phyloP scores from a whole-genome alignment of 2,888 invertebrate genomes.

The Eurois occulta region DNA sequence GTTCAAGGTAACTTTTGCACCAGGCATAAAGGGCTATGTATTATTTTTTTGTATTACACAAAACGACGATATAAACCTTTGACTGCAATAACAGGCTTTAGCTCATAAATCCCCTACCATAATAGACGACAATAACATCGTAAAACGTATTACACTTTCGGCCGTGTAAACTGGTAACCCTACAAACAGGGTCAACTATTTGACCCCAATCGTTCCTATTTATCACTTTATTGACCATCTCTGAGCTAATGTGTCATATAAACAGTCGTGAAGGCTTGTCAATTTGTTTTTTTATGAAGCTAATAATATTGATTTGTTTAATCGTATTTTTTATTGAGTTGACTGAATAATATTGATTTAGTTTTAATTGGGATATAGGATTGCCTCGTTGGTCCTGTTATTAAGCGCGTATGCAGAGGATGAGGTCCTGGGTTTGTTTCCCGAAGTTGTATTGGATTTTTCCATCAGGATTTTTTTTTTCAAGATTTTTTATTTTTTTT shows the following conservation, averaged over 20 bases:
- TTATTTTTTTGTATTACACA: background rate
- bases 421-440: background rate
- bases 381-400: background rate
- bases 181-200: constrained; percentile 55
- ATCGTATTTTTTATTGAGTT: constrained; percentile 37
- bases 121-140: background rate
- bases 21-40: too few species aligned
- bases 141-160: constrained; percentile 15
- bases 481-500: too few species aligned
- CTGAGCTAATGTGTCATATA: constrained; percentile 62
- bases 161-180: constrained; percentile 43
- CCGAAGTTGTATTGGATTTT: background rate
- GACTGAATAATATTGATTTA: constrained; percentile 8
- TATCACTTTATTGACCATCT: constrained; percentile 71
- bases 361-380: background rate
- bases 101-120: background rate
- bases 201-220: constrained; percentile 71
- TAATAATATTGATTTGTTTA: constrained; percentile 65
- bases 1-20: background rate
- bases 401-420: background rate
- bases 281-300: constrained; percentile 52
- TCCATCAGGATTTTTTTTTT: too few species aligned
- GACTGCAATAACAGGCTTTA: background rate
- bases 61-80: background rate
- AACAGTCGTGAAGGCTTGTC: constrained; percentile 65